Evolutionary conservation across 2,797 vertebrate genomes (phyloP), one percentile per base, ranked within the genome.

Genomic region (Numenius phaeopus): DNA sequence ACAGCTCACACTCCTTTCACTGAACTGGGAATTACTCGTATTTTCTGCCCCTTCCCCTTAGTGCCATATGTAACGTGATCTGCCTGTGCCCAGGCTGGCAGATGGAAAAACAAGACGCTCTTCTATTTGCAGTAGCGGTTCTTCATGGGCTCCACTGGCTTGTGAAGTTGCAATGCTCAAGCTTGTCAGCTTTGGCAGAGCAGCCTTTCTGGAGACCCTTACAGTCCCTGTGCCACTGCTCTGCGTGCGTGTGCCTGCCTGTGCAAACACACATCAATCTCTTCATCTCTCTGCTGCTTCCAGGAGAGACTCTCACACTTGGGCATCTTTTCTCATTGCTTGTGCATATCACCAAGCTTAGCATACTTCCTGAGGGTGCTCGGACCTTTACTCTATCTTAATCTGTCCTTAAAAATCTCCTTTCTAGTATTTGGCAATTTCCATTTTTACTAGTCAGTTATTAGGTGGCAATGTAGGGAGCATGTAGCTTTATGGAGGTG

Each of bases 51-150:
- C 79, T 87, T 70, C 62, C 67, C 65, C 40, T 67, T 9, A 16
- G 3, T 16, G 64, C 85, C 86, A 87, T 87, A 37, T 71, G 93
- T 67, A 95, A 92, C 4, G 0, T 46, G 79, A 91, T 81, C 78
- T 77, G 66, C 75, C 58, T 39, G 46, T 83, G 83, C 78, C 82
- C 52, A 52, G 84, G 46, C 78, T 76, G 79, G 81, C 95, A 95
- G 89, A 93, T 96, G 94, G 95, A 94, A 91, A 83, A 83, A 61
- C 76, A 54, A 82, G 79, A 58, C 61, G 6, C 67, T 44, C 26
- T 40, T 83, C 66, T 79, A 0, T 88, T 95, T 81, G 84, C 87
- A 71, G 84, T 69, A 59, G 27, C 46, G 24, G 84, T 80, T 94
- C 52, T 62, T 92, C 34, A 13, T 44, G 78, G 57, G 40, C 62